A percentile compares a stretch with the other conserved stretches of the same genome.
These are phyloP conservation scores for Petromus typicus DNA, from an alignment of 2,113 vertebrate genomes.

Conservation along the genomic window DNA sequence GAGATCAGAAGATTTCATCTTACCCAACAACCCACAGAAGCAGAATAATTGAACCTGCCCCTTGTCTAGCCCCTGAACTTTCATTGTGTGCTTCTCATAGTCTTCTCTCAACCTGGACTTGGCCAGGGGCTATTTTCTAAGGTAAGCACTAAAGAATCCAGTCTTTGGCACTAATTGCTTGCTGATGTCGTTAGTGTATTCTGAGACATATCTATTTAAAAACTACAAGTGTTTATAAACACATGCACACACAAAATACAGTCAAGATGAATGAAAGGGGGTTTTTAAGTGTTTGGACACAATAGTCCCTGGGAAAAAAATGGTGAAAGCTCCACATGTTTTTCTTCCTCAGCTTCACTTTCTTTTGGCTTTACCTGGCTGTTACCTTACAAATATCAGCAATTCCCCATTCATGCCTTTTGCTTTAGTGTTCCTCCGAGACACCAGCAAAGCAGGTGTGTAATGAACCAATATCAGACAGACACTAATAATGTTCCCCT, in stretches of 20 bases:
- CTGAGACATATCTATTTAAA: neutral
- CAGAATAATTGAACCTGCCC: constrained; percentile 39
- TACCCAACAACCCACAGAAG: neutral
- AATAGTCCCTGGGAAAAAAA: constrained; percentile 3
- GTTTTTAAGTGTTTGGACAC: neutral
- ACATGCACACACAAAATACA: neutral
- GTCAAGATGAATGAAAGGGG: neutral
- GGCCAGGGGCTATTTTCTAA: constrained; percentile 28
- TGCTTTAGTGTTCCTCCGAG: constrained; percentile 39
- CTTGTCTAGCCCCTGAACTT: neutral
- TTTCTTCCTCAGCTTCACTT: constrained; percentile 45
- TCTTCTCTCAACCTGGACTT: neutral
- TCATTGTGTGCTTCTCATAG: neutral
- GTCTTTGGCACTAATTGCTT: neutral
- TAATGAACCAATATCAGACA: constrained; percentile 47
- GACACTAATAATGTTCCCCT: constrained; percentile 8
- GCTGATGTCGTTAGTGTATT: constrained; percentile 6
- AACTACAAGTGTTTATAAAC: neutral
- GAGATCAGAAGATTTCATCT: constrained; percentile 57
- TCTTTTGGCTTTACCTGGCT: constrained; percentile 45
- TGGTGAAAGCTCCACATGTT: neutral
- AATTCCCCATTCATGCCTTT: constrained; percentile 10
- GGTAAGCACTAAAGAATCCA: neutral
- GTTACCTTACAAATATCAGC: constrained; percentile 42
- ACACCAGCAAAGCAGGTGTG: constrained; percentile 3